Percentiles rank a stretch among this genome's conserved stretches.
Evolutionary conservation across 2,113 vertebrate genomes (phyloP).

Genomic region (Labeo catla): DNA sequence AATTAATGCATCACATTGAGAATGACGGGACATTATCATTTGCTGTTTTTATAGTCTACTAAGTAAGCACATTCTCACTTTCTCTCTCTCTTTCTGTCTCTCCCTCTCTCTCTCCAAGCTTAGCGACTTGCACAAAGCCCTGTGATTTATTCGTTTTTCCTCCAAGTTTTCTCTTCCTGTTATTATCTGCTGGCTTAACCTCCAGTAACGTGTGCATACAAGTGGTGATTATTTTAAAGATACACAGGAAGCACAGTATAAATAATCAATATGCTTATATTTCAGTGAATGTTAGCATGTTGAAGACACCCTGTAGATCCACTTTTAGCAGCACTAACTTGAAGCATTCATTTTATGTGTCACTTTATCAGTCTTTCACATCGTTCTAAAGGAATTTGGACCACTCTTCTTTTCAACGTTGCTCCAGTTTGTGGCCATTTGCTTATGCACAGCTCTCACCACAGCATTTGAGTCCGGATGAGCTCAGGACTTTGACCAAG

Average conservation of each 20-base stretch:
- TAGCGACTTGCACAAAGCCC: background rate
- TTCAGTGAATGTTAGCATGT: no score
- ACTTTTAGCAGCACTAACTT: no score
- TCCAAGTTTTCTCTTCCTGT: background rate
- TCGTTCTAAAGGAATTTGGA: no score
- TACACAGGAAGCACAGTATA: background rate
- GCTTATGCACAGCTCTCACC: no score
- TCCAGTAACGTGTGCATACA: background rate
- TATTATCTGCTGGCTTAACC: background rate
- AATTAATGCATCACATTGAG: slow-evolving; percentile 39
- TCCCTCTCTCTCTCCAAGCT: background rate
- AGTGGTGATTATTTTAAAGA: background rate
- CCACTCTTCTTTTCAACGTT: no score
- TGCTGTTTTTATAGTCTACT: slow-evolving; percentile 35
- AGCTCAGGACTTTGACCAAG: no score
- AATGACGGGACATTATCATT: slow-evolving; percentile 38
- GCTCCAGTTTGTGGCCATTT: no score
- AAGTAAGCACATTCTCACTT: slow-evolving; percentile 34
- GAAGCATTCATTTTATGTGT: no score
- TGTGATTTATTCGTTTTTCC: slow-evolving; percentile 14
- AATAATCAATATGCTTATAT: background rate
- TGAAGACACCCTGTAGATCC: no score
- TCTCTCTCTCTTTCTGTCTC: background rate
- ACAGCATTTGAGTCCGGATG: no score
- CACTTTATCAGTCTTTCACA: no score